A percentile compares a stretch with the other conserved stretches of the same genome.
phyloP scores from a whole-genome alignment of 2,888 invertebrate genomes.

The Papilio protenor region DNA sequence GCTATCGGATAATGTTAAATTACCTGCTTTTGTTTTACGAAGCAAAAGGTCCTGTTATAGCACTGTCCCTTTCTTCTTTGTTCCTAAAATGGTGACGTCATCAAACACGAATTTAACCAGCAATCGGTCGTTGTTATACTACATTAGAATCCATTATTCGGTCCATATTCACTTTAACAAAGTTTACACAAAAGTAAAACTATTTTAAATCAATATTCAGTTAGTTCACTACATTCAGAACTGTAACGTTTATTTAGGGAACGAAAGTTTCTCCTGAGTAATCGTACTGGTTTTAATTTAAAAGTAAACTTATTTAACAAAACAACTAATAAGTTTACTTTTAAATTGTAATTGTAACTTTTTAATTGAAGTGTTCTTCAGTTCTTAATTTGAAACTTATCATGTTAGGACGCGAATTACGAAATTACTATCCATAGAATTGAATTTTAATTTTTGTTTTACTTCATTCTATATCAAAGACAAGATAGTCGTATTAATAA shows the following conservation, averaged over 20 bases:
- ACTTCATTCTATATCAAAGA: neutral
- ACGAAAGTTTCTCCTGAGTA: neutral
- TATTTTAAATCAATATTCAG: neutral
- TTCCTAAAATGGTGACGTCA: neutral
- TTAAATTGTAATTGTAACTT: too few relatives aligned
- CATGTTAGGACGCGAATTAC: neutral
- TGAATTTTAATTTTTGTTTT: neutral
- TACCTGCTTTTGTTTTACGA: neutral
- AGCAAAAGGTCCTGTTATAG: neutral
- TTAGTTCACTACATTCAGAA: neutral
- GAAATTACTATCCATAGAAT: neutral
- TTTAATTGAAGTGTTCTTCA: too few relatives aligned
- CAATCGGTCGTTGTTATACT: neutral
- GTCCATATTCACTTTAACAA: neutral
- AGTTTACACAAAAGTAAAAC: neutral
- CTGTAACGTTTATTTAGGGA: conserved; percentile 3
- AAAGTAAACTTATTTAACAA: conserved; percentile 27
- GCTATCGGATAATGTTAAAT: neutral
- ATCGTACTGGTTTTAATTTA: neutral
- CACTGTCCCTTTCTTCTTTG: neutral
- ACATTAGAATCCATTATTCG: neutral
- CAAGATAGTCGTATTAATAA: neutral
- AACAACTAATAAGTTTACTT: too few relatives aligned
- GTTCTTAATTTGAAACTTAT: too few relatives aligned
- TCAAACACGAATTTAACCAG: neutral